Conservation (phyloP, 2,113 vertebrate genomes). For the Marmota flaviventris region DNA sequence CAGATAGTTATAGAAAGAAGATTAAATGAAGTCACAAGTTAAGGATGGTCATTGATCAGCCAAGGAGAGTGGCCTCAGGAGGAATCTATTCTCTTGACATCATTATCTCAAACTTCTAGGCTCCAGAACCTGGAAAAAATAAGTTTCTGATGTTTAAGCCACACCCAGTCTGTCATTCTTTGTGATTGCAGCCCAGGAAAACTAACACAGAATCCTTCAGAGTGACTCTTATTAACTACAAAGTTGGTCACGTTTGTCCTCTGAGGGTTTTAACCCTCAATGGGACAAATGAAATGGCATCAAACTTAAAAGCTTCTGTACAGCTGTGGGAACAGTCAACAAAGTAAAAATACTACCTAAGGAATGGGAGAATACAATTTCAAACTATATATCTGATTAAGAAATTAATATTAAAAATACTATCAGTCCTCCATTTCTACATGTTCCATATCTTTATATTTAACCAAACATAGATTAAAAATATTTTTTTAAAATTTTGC, state of each 20-base stretch:
- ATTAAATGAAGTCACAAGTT: not conserved
- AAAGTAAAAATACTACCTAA: not conserved
- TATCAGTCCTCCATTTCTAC: not conserved
- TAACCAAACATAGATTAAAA: not conserved
- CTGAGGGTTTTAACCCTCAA: not conserved
- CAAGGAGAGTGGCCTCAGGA: not conserved
- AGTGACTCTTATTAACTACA: conserved; percentile 3
- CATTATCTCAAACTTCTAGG: not conserved
- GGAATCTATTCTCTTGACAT: not conserved
- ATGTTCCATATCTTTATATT: not conserved
- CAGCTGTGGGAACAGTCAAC: not conserved
- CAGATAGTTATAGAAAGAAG: not conserved
- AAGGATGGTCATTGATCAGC: not conserved
- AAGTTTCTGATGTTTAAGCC: not conserved
- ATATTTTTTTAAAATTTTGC: not conserved
- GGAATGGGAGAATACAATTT: not conserved
- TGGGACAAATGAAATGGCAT: not conserved
- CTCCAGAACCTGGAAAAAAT: not conserved
- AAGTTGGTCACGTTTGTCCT: not conserved
- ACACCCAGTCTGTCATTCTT: not conserved
- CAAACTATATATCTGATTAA: not conserved
- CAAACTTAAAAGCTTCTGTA: not conserved
- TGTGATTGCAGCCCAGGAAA: not conserved
- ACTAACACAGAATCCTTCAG: not conserved
- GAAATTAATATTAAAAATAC: not conserved